These are phyloP conservation scores for Anarsia innoxiella DNA, from an alignment of 2,888 invertebrate genomes.

Conservation along the genomic window DNA sequence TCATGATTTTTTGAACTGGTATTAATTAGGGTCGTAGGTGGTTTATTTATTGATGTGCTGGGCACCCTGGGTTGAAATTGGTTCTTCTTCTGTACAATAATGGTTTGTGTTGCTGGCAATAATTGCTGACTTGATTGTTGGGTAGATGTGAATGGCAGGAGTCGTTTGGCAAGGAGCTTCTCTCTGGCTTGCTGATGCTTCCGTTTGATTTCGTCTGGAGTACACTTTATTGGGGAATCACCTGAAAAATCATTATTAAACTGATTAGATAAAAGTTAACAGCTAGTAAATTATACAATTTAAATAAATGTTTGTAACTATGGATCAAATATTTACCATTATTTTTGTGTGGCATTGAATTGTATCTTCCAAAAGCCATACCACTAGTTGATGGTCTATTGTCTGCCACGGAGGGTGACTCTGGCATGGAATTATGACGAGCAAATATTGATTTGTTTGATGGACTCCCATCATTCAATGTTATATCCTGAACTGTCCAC, in stretches of 20 bases:
- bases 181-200: slow-evolving; percentile 77
- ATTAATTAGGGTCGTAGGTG: slow-evolving; percentile 18
- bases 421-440: slow-evolving; percentile 66
- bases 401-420: slow-evolving; percentile 46
- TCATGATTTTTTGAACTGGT: slow-evolving; percentile 13
- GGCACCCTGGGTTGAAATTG: slow-evolving; percentile 45
- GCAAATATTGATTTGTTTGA: slow-evolving; percentile 46
- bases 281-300: not conserved
- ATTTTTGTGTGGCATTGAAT: slow-evolving; percentile 60
- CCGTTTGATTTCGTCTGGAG: slow-evolving; percentile 77
- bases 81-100: slow-evolving; percentile 26
- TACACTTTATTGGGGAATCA: slow-evolving; percentile 65
- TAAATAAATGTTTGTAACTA: not conserved
- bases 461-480: slow-evolving; percentile 45
- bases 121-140: slow-evolving; percentile 28
- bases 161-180: slow-evolving; percentile 71
- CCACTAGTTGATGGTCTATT: slow-evolving; percentile 58
- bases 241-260: slow-evolving; percentile 20
- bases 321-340: slow-evolving; percentile 24
- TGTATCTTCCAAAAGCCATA: slow-evolving; percentile 56
- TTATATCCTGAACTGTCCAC: slow-evolving; percentile 45
- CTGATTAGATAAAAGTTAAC: not conserved
- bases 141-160: slow-evolving; percentile 52
- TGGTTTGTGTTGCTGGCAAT: slow-evolving; percentile 14
- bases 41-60: slow-evolving; percentile 19